Percentiles rank a stretch among this genome's conserved stretches.
Evolutionary conservation across 35 echinoderm and acorn worm genomes (phyloP).

Genomic region (Apostichopus californicus): DNA sequence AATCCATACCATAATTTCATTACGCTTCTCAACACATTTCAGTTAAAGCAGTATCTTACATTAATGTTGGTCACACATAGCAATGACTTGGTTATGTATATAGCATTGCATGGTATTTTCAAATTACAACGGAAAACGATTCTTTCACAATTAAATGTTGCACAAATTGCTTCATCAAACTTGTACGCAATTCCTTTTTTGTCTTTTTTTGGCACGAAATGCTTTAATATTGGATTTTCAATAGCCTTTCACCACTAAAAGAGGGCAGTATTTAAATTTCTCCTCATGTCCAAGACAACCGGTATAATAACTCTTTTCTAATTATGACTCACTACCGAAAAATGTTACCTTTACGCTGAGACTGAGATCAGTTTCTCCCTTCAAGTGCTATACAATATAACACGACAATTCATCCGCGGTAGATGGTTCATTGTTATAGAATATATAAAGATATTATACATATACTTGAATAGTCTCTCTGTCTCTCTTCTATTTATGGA

Average conservation of each 20-base stretch:
- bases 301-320: neutral
- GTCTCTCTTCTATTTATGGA: neutral
- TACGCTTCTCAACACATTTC: too few species aligned
- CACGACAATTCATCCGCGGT: neutral
- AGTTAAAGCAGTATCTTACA: too few species aligned
- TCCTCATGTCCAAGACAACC: neutral
- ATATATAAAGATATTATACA: neutral
- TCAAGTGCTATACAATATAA: neutral
- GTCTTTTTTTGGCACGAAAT: neutral
- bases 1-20: too few species aligned
- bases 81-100: too few species aligned
- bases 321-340: slow-evolving; percentile 4
- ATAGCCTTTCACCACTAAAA: neutral
- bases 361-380: neutral
- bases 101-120: too few species aligned
- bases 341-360: neutral
- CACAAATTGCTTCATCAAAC: too few species aligned
- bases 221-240: neutral
- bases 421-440: neutral
- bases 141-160: too few species aligned
- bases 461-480: neutral
- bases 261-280: neutral
- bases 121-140: too few species aligned
- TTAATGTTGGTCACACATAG: too few species aligned
- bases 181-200: neutral